A percentile compares a stretch with the other conserved stretches of the same genome.
Conservation (phyloP, 2,113 vertebrate species). For the Amphilophus citrinellus region DNA sequence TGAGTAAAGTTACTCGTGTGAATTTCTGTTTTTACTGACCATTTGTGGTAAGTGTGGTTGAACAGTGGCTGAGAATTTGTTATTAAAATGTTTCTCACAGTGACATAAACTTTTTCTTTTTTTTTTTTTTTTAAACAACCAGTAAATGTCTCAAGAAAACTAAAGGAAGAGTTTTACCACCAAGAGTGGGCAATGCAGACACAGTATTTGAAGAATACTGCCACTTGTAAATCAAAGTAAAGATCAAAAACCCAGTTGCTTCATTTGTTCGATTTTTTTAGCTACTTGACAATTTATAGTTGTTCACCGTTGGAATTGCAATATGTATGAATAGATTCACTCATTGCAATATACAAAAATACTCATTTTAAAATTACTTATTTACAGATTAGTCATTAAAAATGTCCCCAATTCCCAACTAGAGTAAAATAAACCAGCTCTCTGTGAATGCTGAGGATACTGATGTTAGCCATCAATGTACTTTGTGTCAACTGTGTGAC, state of each 20-base stretch:
- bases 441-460: neutral
- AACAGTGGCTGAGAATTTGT: neutral
- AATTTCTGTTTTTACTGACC: neutral
- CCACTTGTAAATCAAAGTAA: neutral
- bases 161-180: neutral
- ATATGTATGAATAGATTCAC: neutral
- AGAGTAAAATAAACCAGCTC: neutral
- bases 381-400: neutral
- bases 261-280: neutral
- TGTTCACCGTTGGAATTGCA: neutral
- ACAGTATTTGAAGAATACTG: neutral
- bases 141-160: neutral
- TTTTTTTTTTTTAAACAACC: neutral
- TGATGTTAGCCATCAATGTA: conserved; percentile 67
- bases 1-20: neutral
- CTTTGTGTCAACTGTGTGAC: conserved; percentile 78
- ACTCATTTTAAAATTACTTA: neutral
- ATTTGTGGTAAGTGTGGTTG: neutral
- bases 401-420: neutral
- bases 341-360: neutral
- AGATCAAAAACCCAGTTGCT: neutral
- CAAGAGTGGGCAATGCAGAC: no score
- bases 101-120: no score
- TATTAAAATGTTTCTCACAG: neutral
- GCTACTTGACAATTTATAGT: neutral